These are phyloP conservation scores for Pharmacophagus antenor DNA, from an alignment of 2,888 invertebrate species.

Conservation along the genomic window DNA sequence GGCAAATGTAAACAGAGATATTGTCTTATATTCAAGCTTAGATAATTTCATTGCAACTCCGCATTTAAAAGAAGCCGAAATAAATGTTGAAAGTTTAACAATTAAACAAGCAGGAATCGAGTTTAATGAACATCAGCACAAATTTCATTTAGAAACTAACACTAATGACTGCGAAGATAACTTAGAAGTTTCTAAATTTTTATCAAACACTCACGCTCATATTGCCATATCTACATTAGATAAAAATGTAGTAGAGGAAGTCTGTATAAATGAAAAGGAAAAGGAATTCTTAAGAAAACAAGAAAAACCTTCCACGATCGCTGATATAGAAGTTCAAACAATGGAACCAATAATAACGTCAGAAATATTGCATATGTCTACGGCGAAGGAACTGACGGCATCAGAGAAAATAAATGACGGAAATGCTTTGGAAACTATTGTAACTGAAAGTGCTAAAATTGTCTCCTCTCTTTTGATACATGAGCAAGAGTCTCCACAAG, in stretches of 20 bases:
- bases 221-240: slow-evolving; percentile 79
- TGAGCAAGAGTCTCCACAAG: slow-evolving; percentile 82
- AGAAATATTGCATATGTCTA: slow-evolving; percentile 71
- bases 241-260: slow-evolving; percentile 79
- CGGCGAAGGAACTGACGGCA: slow-evolving; percentile 71
- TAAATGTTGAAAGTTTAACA: slow-evolving; percentile 67
- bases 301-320: slow-evolving; percentile 74
- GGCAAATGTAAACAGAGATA: slow-evolving; percentile 57
- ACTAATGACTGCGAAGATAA: slow-evolving; percentile 81
- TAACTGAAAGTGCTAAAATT: slow-evolving; percentile 84
- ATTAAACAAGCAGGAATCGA: slow-evolving; percentile 81
- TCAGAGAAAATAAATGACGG: slow-evolving; percentile 71
- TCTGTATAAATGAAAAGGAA: slow-evolving; percentile 85
- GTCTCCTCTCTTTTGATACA: slow-evolving; percentile 82
- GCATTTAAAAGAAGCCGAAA: slow-evolving; percentile 83
- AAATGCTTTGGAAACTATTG: slow-evolving; percentile 66
- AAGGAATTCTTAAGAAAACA: slow-evolving; percentile 73
- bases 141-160: slow-evolving; percentile 80
- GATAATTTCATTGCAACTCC: slow-evolving; percentile 82
- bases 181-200: slow-evolving; percentile 67
- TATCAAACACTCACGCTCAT: slow-evolving; percentile 65
- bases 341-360: slow-evolving; percentile 82
- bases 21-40: slow-evolving; percentile 75
- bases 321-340: slow-evolving; percentile 81
- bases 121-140: slow-evolving; percentile 82